Conservation (phyloP, 1,140 invertebrate species). For the Drosophila mojavensis region DNA sequence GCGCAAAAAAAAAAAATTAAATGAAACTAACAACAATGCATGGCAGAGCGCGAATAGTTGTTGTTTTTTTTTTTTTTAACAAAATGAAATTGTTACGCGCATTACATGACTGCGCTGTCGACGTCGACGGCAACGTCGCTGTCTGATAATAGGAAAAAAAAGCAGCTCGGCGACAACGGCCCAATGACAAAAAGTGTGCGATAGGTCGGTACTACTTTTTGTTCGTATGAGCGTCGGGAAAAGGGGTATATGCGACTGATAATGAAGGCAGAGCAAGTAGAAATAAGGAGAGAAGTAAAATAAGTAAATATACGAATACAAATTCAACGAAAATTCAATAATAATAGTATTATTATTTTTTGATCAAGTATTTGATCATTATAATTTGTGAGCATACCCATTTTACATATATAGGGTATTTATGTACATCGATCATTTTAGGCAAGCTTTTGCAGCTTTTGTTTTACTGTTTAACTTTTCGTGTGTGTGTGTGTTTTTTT, state of each 20-base stretch:
- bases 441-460: not conserved
- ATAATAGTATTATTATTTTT: too few relatives aligned
- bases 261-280: not conserved
- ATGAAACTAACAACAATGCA: conserved; percentile 27
- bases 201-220: conserved; percentile 64
- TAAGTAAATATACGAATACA: not conserved
- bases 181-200: conserved; percentile 78
- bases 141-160: conserved; percentile 65
- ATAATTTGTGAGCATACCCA: too few relatives aligned
- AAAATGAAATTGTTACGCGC: conserved; percentile 68
- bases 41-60: conserved; percentile 29
- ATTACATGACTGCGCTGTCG: conserved; percentile 44
- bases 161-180: conserved; percentile 42
- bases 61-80: conserved; percentile 39
- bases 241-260: not conserved
- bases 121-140: conserved; percentile 16
- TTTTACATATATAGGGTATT: too few relatives aligned
- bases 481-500: too few relatives aligned
- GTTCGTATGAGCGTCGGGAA: too few relatives aligned
- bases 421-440: too few relatives aligned
- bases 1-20: conserved; percentile 7
- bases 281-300: not conserved
- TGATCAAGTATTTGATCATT: too few relatives aligned
- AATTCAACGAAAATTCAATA: not conserved
- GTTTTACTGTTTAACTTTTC: conserved; percentile 28